Percentiles rank a stretch among this genome's conserved stretches.
These are phyloP conservation scores for Neocrepidodera transversa DNA, from an alignment of 2,888 invertebrate genomes.

Conservation along the genomic window DNA sequence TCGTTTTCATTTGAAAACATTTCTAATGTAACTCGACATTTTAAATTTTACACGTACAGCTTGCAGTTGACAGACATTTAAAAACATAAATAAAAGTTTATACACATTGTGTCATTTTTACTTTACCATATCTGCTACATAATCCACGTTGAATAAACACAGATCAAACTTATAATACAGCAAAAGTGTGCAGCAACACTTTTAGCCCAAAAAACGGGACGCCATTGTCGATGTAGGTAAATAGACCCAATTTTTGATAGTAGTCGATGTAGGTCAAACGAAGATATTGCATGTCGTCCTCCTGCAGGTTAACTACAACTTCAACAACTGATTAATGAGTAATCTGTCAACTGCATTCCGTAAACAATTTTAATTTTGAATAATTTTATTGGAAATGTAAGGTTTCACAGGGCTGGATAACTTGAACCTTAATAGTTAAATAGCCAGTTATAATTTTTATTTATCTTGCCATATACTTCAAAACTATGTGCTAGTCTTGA, in stretches of 20 bases:
- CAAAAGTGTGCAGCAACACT: conserved; percentile 1
- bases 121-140: conserved; percentile 27
- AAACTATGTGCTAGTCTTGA: neutral
- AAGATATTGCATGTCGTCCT: neutral
- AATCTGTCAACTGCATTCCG: conserved; percentile 34
- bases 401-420: conserved; percentile 17
- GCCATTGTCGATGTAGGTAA: neutral
- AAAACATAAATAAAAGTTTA: neutral
- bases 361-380: conserved; percentile 4
- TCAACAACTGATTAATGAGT: conserved; percentile 26
- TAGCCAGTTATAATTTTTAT: neutral
- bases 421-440: neutral
- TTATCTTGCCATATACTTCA: neutral
- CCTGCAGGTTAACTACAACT: conserved; percentile 26
- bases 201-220: neutral
- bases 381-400: neutral
- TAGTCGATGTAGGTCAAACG: conserved; percentile 6
- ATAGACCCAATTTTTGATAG: neutral
- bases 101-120: conserved; percentile 8
- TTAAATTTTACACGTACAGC: conserved; percentile 25
- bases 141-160: conserved; percentile 6
- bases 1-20: neutral
- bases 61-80: conserved; percentile 32
- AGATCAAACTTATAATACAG: conserved; percentile 3
- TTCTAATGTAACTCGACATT: conserved; percentile 7